Conservation (phyloP, 2,888 invertebrate genomes). For the Epiblema foenella region DNA sequence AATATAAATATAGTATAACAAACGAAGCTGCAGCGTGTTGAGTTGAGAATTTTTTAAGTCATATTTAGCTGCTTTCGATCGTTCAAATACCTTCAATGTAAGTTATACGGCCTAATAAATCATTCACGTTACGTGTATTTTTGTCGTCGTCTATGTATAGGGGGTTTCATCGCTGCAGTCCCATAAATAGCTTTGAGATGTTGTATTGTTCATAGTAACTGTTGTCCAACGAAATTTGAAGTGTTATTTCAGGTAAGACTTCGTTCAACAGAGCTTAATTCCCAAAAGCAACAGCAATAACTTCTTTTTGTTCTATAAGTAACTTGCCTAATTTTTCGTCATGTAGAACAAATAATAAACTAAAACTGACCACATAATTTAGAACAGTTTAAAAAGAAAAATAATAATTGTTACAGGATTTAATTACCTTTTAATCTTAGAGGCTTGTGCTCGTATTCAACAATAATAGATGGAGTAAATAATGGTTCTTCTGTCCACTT, state of each 20-base stretch:
- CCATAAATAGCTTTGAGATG: neutral
- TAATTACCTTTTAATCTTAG: conserved; percentile 82
- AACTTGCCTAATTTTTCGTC: conserved; percentile 6
- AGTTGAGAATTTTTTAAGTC: neutral
- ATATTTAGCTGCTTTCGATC: neutral
- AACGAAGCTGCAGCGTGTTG: neutral
- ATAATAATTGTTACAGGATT: conserved; percentile 39
- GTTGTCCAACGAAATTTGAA: neutral
- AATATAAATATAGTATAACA: neutral
- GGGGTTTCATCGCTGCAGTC: neutral
- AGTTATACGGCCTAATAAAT: neutral
- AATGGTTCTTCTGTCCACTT: conserved; percentile 79
- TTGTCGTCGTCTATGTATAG: neutral
- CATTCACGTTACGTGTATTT: neutral
- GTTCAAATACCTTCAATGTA: too few relatives aligned
- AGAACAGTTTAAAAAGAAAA: neutral
- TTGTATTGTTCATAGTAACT: neutral
- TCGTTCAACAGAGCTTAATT: neutral
- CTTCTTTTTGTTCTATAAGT: conserved; percentile 9
- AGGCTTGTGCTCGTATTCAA: conserved; percentile 89
- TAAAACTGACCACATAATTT: neutral
- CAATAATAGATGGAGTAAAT: conserved; percentile 84
- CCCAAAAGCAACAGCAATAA: conserved; percentile 29
- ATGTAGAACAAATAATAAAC: conserved; percentile 13
- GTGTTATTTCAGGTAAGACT: conserved; percentile 2